Evolutionary conservation across 2,797 vertebrate species (phyloP).

Genomic region (Erethizon dorsatum): DNA sequence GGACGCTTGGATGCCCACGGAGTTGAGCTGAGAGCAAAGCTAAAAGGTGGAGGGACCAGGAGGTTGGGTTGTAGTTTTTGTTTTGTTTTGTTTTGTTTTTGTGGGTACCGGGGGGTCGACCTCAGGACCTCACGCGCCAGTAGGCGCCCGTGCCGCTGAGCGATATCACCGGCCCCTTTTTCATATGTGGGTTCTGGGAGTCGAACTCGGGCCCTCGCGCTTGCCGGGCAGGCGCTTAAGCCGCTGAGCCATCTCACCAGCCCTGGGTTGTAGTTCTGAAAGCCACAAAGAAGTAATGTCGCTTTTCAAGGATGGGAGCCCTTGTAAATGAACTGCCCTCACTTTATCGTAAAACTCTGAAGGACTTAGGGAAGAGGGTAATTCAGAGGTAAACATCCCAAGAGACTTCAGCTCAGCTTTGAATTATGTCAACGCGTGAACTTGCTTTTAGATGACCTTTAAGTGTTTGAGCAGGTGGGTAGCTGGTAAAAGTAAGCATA

Average conservation of each 20-base stretch:
- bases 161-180: no score
- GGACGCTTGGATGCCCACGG: neutral
- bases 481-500: conserved; percentile 15
- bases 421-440: neutral
- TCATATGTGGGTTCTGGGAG: no score
- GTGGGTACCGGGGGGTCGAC: no score
- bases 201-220: no score
- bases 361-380: neutral
- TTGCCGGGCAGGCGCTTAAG: no score
- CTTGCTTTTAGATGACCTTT: neutral
- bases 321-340: neutral
- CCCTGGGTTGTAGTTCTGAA: neutral
- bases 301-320: neutral
- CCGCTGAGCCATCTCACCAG: no score
- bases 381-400: neutral
- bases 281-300: neutral
- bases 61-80: neutral
- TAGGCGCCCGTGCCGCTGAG: no score
- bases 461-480: neutral
- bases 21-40: neutral
- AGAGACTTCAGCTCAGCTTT: neutral
- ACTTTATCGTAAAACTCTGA: neutral
- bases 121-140: no score
- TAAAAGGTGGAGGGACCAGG: neutral
- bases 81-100: no score